Base-by-base conservation (phyloP, 2,888 invertebrate species). In the Smittia aterrima region DNA sequence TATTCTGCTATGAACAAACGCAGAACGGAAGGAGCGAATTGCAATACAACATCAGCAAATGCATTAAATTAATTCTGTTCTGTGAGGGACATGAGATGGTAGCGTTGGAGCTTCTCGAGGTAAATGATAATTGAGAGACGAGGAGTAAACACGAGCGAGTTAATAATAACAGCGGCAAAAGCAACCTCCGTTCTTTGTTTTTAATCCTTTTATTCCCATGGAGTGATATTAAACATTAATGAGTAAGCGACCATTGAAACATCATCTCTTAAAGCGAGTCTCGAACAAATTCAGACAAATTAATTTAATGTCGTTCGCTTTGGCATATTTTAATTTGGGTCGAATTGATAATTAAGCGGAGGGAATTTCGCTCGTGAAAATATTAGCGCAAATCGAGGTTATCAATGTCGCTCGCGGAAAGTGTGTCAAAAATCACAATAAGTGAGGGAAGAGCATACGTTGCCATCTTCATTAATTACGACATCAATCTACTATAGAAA, bases 1-100 rank as follows among this genome's bases (percentile, higher is more conserved):
- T 68, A 68, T 68, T 68, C 68, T 68, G 38, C 7, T 6, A 47
- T 32, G 32, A 32, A 32, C 32, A 32, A 32, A 32, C 32, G 32
- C 32, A 9, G 32, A 9, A 9, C 32, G 32, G 32, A 32, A 32
- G 32, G 9, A 32, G 32, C 32, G 3, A 9, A 3, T 32, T 32
- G 32, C 9, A 6, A 9, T 32, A 9, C 9, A 6, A 40, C 32
- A 38, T 40, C 22, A 40, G 38, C 66, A 40, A 66, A 66, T 66
- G 66, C 32, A 66, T 32, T 32, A 32, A 32, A 32, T 32, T 32
- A 32, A 32, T 32, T 32, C 9, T 32, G 32, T 32, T 32, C 32
- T 9, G 53, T 11, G 40, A 6, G 40, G 40, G 11, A 40, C 40
- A 9, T 40, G 40, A 40, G 11, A 40, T 6, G n/a, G n/a, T n/a